A percentile compares a stretch with the other conserved stretches of the same genome.
Conservation (phyloP, 2,888 invertebrate species). For the Epistrophella euchroma region DNA sequence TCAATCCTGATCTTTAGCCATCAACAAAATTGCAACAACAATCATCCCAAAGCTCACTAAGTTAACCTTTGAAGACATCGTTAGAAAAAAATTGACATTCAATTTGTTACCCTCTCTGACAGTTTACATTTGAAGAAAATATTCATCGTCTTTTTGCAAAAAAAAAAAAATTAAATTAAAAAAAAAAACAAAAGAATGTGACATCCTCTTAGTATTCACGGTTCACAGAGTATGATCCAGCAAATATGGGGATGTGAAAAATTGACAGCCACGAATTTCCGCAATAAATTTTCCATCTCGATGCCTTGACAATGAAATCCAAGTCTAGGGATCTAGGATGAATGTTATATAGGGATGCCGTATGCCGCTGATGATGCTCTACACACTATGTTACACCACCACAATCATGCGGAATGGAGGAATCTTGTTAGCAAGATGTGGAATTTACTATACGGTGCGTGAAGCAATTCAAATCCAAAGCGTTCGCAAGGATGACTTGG, state of each 20-base stretch:
- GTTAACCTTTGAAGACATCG: slow-evolving; percentile 23
- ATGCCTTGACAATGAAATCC: slow-evolving; percentile 69
- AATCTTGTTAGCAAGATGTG: slow-evolving; percentile 24
- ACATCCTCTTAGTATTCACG: slow-evolving; percentile 22
- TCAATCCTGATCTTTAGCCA: background rate
- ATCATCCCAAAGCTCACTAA: background rate
- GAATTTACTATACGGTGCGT: slow-evolving; percentile 46
- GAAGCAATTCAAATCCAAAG: slow-evolving; percentile 33
- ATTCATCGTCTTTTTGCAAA: background rate
- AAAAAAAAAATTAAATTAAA: background rate
- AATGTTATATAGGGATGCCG: background rate
- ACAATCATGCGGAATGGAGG: slow-evolving; percentile 4
- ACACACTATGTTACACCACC: slow-evolving; percentile 14
- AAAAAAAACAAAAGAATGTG: background rate
- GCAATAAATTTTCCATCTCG: slow-evolving; percentile 65
- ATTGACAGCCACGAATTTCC: slow-evolving; percentile 68
- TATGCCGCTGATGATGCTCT: slow-evolving; percentile 10
- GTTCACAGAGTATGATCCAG: background rate
- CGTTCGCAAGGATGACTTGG: background rate
- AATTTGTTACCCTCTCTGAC: slow-evolving; percentile 70
- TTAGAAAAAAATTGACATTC: slow-evolving; percentile 59
- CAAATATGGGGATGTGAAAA: slow-evolving; percentile 38
- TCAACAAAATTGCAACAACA: slow-evolving; percentile 38
- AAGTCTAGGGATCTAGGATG: slow-evolving; percentile 56
- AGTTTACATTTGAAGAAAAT: slow-evolving; percentile 63